Percentiles rank a stretch among this genome's conserved stretches.
Conservation (phyloP, 1,140 invertebrate genomes). For the Steinernema feltiae region DNA sequence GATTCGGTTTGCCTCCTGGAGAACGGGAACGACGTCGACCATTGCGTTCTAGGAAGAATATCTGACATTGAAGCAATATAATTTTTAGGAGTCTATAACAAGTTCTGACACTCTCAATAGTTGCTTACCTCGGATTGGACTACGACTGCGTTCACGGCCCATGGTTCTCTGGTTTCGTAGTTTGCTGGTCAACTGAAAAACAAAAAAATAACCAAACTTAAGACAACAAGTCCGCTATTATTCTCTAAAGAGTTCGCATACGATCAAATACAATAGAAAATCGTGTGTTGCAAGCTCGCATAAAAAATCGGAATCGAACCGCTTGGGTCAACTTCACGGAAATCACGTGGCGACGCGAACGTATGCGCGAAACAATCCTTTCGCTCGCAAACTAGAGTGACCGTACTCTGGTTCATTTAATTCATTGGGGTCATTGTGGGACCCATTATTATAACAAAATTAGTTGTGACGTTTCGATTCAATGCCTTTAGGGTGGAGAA, state of each 20-base stretch:
- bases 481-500: too few species aligned
- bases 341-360: too few species aligned
- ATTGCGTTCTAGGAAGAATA: conserved; percentile 8
- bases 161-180: background rate
- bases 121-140: conserved; percentile 23
- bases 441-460: too few species aligned
- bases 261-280: background rate
- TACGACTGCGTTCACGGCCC: conserved; percentile 23
- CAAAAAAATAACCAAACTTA: background rate
- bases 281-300: background rate
- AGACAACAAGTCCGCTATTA: background rate
- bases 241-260: background rate
- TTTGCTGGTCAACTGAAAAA: too few species aligned
- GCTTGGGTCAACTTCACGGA: too few species aligned
- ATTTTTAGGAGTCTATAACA: background rate
- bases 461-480: too few species aligned
- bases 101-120: background rate
- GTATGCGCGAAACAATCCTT: background rate
- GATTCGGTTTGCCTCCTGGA: conserved; percentile 13
- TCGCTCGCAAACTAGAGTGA: too few species aligned
- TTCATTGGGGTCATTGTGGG: too few species aligned
- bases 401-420: too few species aligned
- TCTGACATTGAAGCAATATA: conserved; percentile 10
- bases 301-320: too few species aligned
- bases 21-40: conserved; percentile 26